Percentiles rank a stretch among this genome's conserved stretches.
Conservation (phyloP, 2,888 invertebrate species). For the Eristalis pertinax region DNA sequence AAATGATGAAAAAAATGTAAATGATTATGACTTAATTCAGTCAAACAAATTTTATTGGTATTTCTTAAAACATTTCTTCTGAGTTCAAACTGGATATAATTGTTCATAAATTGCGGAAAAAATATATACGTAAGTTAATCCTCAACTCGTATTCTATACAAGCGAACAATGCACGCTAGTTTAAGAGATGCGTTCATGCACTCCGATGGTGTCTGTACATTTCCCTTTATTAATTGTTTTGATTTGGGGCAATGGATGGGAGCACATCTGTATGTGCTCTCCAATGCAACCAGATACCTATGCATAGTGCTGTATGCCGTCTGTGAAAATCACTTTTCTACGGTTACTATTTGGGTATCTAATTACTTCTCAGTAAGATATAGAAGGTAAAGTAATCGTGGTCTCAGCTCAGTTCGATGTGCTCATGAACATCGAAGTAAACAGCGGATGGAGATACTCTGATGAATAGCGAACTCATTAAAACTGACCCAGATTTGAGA, state of each 20-base stretch:
- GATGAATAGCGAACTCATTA: conserved; percentile 45
- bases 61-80: background rate
- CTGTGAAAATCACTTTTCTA: conserved; percentile 9
- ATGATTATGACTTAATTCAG: background rate
- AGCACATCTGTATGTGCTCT: conserved; percentile 10
- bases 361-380: conserved; percentile 27
- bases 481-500: conserved; percentile 59
- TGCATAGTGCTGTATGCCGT: background rate
- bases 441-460: conserved; percentile 19
- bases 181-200: conserved; percentile 42
- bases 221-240: conserved; percentile 62
- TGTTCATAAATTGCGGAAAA: conserved; percentile 18
- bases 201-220: conserved; percentile 43
- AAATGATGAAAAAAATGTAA: too few species aligned
- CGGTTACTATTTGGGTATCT: conserved; percentile 20
- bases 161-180: conserved; percentile 22
- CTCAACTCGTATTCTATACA: conserved; percentile 42
- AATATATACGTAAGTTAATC: conserved; percentile 48
- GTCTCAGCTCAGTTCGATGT: conserved; percentile 21
- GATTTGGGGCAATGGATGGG: conserved; percentile 43
- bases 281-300: conserved; percentile 14
- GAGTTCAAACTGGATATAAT: background rate
- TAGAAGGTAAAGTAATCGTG: conserved; percentile 2
- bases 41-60: background rate
- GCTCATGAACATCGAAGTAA: conserved; percentile 28